Base-by-base conservation (phyloP, 23 tunicate species). In the Styela clava region DNA sequence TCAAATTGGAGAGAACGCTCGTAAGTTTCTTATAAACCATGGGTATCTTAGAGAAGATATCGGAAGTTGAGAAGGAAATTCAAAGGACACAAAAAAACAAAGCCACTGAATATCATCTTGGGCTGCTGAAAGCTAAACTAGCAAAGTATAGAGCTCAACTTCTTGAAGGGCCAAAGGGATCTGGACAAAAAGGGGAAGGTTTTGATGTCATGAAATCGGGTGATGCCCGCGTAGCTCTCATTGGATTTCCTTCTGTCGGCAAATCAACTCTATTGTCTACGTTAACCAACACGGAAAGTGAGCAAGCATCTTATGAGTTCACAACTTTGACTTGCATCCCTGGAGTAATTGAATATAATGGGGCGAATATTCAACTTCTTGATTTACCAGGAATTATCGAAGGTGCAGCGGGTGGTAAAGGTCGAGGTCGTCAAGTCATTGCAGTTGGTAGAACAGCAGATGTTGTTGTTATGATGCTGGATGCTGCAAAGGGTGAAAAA, bases 191-290 rank as follows among this genome's bases (percentile, higher is more conserved):
- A 83, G 99, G 99, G 5, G 99, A 95, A 78, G 99, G 99, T 16
- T 95, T 95, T 72, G 99, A 95, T 95, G 99, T 95, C 24, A 95
- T 95, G 99, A 95, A 95, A 80, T 95, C 99, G 2, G 99, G 99
- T 1, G 99, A 95, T 69, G 99, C 99, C 1, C 73, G 99, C 79
- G 96, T 95, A 16, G 99, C 99, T 3, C 51, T 95, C 37, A 89
- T 95, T 69, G 99, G 99, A 33, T 95, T 95, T 90, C 99, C 99
- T 1, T 95, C 99, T 31, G 99, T 93, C 2, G 98, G 98, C 1
- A 95, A 95, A 69, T 89, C 96, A n/a, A 95, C 99, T 19, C 74
- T 95, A 2, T 69, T 95, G 20, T 95, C 99, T 23, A 89, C 95
- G 3, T 73, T 95, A 31, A 95, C 99, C 2, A 76, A 86, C 33